A percentile compares a stretch with the other conserved stretches of the same genome.
These are phyloP conservation scores for Pocillopora verrucosa DNA, from an alignment of 64 coral and sea anemone genomes.

Conservation along the genomic window DNA sequence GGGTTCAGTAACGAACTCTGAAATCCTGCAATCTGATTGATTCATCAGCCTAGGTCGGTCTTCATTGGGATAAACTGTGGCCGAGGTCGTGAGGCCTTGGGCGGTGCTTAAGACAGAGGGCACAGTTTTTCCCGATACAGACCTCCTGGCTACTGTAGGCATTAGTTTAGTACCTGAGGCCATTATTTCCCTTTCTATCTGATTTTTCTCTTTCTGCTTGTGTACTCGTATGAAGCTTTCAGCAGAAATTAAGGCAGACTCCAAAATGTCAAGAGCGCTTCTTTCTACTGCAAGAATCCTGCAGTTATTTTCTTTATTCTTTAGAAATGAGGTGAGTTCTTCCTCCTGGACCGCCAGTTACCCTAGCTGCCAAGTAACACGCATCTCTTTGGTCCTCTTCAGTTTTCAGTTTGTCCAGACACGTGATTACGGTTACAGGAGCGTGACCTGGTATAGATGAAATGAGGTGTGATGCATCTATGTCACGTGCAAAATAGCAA, in stretches of 20 bases:
- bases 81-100: background rate
- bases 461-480: background rate
- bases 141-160: background rate
- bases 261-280: slow-evolving; percentile 64
- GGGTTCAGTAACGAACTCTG: too few species aligned
- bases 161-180: background rate
- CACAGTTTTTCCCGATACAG: too few species aligned
- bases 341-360: slow-evolving; percentile 73
- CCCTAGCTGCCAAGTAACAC: slow-evolving; percentile 49
- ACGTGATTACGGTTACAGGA: slow-evolving; percentile 83
- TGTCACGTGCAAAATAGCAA: background rate
- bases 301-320: slow-evolving; percentile 31
- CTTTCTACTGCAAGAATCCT: slow-evolving; percentile 53
- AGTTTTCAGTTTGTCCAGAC: slow-evolving; percentile 65
- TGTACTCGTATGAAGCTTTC: slow-evolving; percentile 76
- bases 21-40: too few species aligned
- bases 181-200: background rate
- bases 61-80: background rate
- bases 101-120: background rate
- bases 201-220: slow-evolving; percentile 51
- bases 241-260: slow-evolving; percentile 67
- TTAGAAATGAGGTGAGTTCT: slow-evolving; percentile 77
- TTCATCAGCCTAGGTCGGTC: too few species aligned
- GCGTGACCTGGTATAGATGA: slow-evolving; percentile 48
- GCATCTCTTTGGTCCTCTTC: slow-evolving; percentile 47